These are phyloP conservation scores for Theretra japonica DNA, from an alignment of 2,888 invertebrate genomes.

Conservation along the genomic window DNA sequence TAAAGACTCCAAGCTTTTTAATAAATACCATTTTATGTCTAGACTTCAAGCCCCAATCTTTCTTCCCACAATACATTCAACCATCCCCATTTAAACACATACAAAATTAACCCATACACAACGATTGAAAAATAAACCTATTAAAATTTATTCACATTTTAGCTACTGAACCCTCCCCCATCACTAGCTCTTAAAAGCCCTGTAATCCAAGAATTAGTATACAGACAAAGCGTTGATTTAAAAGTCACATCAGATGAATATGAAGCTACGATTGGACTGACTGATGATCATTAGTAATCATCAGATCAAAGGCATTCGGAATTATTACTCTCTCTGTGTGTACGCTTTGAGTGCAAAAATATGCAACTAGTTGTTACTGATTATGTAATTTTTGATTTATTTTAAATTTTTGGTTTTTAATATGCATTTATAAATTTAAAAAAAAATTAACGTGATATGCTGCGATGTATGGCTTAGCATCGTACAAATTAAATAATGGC, in stretches of 20 bases:
- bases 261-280: conserved; percentile 45
- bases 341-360: neutral
- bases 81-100: no score
- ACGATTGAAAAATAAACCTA: neutral
- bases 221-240: conserved; percentile 35
- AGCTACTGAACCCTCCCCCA: neutral
- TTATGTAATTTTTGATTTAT: neutral
- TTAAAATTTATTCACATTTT: conserved; percentile 1
- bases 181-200: neutral
- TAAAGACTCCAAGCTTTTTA: no score
- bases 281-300: conserved; percentile 62
- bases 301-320: conserved; percentile 56
- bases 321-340: conserved; percentile 4
- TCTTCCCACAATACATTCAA: no score
- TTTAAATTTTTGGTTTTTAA: neutral
- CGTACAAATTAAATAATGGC: no score
- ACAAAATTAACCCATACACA: no score
- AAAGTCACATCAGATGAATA: conserved; percentile 42
- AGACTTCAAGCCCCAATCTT: no score
- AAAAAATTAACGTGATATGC: no score
- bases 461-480: no score
- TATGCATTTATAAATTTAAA: no score
- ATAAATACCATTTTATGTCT: no score
- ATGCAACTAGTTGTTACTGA: neutral
- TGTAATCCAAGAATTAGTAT: neutral